Conservation (phyloP, 2,888 invertebrate species). For the Eucera pruinosa region DNA sequence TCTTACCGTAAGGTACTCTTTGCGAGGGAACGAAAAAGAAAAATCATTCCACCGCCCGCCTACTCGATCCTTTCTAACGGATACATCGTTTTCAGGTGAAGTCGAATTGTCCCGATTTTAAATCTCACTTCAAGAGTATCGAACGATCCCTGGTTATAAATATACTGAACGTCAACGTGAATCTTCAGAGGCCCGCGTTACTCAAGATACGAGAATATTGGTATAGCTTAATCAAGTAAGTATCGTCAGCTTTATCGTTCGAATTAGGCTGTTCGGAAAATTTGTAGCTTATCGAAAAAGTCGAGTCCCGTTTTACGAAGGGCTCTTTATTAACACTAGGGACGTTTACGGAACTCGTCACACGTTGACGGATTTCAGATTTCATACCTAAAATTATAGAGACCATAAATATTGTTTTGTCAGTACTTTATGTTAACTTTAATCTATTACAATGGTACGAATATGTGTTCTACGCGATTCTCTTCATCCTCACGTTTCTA, state of each 20-base stretch:
- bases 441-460: no score
- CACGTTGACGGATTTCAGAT: no score
- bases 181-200: conserved; percentile 90
- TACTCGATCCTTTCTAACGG: no score
- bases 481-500: no score
- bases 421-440: no score
- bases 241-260: not conserved
- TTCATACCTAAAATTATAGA: not conserved
- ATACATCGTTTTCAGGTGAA: conserved; percentile 89
- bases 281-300: no score
- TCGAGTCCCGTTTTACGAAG: no score
- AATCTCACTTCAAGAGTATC: conserved; percentile 91
- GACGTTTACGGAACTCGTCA: no score
- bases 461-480: no score
- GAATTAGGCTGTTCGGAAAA: no score
- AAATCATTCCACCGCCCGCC: no score
- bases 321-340: no score
- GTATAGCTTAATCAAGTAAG: conserved; percentile 85
- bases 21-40: not conserved
- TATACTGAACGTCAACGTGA: conserved; percentile 87
- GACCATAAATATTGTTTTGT: not conserved
- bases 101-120: conserved; percentile 93
- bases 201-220: conserved; percentile 89
- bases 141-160: conserved; percentile 91
- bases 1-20: conserved; percentile 90